A percentile compares a stretch with the other conserved stretches of the same genome.
Evolutionary conservation across 2,113 vertebrate genomes (phyloP).

Genomic region (Hypomesus transpacificus): DNA sequence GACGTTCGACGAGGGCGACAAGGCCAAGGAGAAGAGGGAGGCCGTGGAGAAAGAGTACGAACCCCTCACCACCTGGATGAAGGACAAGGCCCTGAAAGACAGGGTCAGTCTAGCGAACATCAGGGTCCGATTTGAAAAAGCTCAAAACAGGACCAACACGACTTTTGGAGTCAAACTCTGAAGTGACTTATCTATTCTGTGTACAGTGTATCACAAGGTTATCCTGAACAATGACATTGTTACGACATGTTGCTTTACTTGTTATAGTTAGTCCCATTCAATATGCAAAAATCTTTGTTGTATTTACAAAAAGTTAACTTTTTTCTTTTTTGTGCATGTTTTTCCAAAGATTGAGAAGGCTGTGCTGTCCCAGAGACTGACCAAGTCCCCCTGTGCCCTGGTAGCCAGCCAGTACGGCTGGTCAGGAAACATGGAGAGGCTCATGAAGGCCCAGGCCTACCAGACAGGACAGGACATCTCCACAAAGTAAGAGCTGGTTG

Average conservation of each 20-base stretch:
- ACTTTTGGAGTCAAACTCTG: too few species aligned
- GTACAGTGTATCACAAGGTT: background rate
- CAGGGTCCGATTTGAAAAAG: background rate
- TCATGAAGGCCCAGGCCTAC: slow-evolving; percentile 99
- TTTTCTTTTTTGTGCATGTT: background rate
- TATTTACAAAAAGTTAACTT: background rate
- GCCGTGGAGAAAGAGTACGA: slow-evolving; percentile 91
- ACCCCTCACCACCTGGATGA: slow-evolving; percentile 94
- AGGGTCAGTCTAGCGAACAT: slow-evolving; percentile 70
- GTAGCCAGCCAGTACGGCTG: slow-evolving; percentile 98
- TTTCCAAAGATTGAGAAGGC: slow-evolving; percentile 89
- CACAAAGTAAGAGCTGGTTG: slow-evolving; percentile 78
- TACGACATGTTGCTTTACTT: too few species aligned
- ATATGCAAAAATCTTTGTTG: too few species aligned
- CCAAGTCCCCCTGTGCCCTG: slow-evolving; percentile 89
- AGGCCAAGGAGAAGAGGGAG: slow-evolving; percentile 88
- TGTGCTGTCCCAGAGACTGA: slow-evolving; percentile 89
- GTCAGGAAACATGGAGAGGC: slow-evolving; percentile 99
- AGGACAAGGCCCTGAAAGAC: slow-evolving; percentile 92
- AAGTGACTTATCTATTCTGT: too few species aligned
- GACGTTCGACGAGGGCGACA: slow-evolving; percentile 95
- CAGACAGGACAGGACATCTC: slow-evolving; percentile 98
- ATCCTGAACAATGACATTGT: background rate
- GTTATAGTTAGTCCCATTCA: too few species aligned
- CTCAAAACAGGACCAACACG: background rate